Conservation (phyloP, 2,888 invertebrate genomes). For the Hydrotaea diabolus region DNA sequence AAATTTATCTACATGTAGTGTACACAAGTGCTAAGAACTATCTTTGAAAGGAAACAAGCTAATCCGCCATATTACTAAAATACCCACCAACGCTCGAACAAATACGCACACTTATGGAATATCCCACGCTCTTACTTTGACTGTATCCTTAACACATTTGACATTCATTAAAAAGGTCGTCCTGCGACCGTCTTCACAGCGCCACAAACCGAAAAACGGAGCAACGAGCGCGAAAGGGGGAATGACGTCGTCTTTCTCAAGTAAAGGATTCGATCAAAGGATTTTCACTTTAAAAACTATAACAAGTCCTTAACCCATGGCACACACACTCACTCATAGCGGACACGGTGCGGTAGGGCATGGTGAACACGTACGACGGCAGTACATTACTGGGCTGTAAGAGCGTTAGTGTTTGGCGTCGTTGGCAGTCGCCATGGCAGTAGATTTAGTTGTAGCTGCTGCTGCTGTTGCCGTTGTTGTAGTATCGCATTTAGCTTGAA, state of each 20-base stretch:
- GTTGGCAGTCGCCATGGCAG: neutral
- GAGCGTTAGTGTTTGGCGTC: neutral
- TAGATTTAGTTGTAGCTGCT: conserved; percentile 26
- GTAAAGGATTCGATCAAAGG: conserved; percentile 26
- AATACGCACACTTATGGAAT: conserved; percentile 18
- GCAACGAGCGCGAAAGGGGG: neutral
- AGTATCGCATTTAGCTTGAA: conserved; percentile 34
- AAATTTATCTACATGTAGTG: neutral
- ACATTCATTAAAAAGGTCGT: conserved; percentile 66
- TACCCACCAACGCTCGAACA: conserved; percentile 14
- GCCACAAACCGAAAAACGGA: conserved; percentile 17
- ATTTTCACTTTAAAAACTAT: conserved; percentile 33
- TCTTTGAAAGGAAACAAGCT: conserved; percentile 44
- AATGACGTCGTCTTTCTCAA: neutral
- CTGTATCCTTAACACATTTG: conserved; percentile 60
- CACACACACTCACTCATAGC: neutral
- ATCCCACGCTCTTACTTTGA: conserved; percentile 18
- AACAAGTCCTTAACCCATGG: conserved; percentile 29
- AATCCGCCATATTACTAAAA: conserved; percentile 46
- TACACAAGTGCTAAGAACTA: conserved; percentile 44
- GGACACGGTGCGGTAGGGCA: neutral
- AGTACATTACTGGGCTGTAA: conserved; percentile 18
- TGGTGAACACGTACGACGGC: conserved; percentile 15
- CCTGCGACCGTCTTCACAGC: conserved; percentile 45
- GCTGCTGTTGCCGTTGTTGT: conserved; percentile 1